phyloP scores from a whole-genome alignment of 2,888 invertebrate species.

The Buathra laborator region DNA sequence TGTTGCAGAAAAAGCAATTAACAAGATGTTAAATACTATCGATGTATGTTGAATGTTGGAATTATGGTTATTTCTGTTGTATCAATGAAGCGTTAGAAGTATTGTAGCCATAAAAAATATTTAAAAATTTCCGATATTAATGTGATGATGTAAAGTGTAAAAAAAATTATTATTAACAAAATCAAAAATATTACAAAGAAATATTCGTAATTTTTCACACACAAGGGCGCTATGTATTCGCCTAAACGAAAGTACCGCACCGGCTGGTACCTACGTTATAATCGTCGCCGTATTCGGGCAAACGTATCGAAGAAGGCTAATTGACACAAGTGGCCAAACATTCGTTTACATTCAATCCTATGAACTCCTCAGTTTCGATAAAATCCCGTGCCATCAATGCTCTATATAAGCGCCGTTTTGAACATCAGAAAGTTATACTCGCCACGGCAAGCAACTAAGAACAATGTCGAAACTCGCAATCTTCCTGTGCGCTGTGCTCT shows the following conservation, averaged over 20 bases:
- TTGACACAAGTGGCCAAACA: constrained; percentile 72
- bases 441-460: constrained; percentile 17
- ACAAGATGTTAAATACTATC: too few species aligned
- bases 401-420: constrained; percentile 54
- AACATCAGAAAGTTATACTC: constrained; percentile 11
- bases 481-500: constrained; percentile 65
- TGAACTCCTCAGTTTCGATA: neutral
- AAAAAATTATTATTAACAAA: too few species aligned
- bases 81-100: too few species aligned
- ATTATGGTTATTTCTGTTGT: too few species aligned
- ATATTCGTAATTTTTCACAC: too few species aligned
- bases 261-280: neutral
- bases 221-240: too few species aligned
- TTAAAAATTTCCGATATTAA: too few species aligned
- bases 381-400: neutral
- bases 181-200: too few species aligned
- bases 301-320: constrained; percentile 17
- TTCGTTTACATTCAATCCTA: constrained; percentile 42
- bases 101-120: too few species aligned
- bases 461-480: constrained; percentile 72
- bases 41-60: too few species aligned
- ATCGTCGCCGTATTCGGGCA: neutral
- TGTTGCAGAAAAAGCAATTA: too few species aligned
- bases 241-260: neutral
- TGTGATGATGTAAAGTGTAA: too few species aligned